Base-by-base conservation (phyloP, 2,113 vertebrate genomes). In the Actenoides hombroni region DNA sequence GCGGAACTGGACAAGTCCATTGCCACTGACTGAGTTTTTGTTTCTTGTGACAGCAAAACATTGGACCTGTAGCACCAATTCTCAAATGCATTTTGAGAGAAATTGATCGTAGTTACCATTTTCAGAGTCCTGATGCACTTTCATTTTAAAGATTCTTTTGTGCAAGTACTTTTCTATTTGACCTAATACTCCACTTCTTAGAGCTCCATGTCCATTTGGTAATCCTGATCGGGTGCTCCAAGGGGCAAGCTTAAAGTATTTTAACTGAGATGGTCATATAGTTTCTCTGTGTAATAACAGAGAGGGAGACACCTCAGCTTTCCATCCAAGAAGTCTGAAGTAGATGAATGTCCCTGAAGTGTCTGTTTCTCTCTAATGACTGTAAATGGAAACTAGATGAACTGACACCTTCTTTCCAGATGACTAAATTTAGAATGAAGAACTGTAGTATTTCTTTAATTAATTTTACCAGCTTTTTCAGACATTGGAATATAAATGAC, bases 11-110 rank as follows among this genome's bases (percentile, higher is more conserved):
- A 44, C 13, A 80, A 44, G 20, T 53, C 42, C 28, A 10, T n/a
- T 49, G 73, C 18, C 28, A 11, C 37, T 44, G 63, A 11, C 37
- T 44, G 63, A 78, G 24, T 8, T 40, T 39, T 42, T 0, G 0
- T 44, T 68, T 67, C 15, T 54, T 88, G 54, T 77, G 40, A 44
- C 18, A 61, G 26, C 29, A 71, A 61, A 64, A 6, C 16, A 16
- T 11, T 82, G 23, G 33, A 51, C 9, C 5, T 73, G 28, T 26
- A 69, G 39, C 53, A 76, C 8, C 13, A 59, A 28, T 75, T 76
- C 6, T 76, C 25, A 29, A 10, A 13, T 54, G 11, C 10, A 79
- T 88, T 90, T 60, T 39, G 20, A 73, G 59, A 64, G 3, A 56
- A 79, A 76, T 8, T 40, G 11, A 28, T 83, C 40, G 9, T 9